Evolutionary conservation across 2,888 invertebrate genomes (phyloP).

Genomic region (Tyria jacobaeae): DNA sequence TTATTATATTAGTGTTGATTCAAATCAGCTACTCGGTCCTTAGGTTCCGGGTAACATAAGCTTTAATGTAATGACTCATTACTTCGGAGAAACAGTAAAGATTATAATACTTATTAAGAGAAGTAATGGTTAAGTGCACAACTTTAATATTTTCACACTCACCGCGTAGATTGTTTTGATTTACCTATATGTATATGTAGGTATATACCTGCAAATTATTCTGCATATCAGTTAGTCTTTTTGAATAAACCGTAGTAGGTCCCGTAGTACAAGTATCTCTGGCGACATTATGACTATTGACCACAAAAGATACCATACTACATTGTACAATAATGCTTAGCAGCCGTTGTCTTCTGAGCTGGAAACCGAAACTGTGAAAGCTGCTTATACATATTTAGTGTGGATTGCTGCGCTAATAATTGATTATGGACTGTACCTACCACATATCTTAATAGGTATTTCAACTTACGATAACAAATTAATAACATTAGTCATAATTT

Average conservation of each 20-base stretch:
- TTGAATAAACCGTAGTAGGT: too few relatives aligned
- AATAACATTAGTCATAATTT: not conserved
- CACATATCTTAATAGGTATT: too few relatives aligned
- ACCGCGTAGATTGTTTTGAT: too few relatives aligned
- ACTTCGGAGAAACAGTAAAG: not conserved
- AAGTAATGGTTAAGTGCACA: not conserved
- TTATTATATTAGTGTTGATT: not conserved
- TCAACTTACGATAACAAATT: not conserved
- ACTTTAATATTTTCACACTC: too few relatives aligned
- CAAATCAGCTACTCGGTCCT: not conserved
- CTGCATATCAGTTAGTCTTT: too few relatives aligned
- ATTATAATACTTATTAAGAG: not conserved
- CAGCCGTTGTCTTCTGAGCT: not conserved
- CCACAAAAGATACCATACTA: too few relatives aligned
- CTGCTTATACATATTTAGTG: not conserved
- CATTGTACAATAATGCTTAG: not conserved
- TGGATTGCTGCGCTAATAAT: not conserved
- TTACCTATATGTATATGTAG: too few relatives aligned
- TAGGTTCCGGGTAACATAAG: not conserved
- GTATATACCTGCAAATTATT: too few relatives aligned
- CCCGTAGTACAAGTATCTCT: too few relatives aligned
- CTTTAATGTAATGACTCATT: not conserved
- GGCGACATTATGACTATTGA: too few relatives aligned
- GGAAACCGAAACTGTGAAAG: not conserved
- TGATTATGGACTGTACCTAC: not conserved